phyloP scores from a whole-genome alignment of 2,113 vertebrate species.

The Burhinus bistriatus region DNA sequence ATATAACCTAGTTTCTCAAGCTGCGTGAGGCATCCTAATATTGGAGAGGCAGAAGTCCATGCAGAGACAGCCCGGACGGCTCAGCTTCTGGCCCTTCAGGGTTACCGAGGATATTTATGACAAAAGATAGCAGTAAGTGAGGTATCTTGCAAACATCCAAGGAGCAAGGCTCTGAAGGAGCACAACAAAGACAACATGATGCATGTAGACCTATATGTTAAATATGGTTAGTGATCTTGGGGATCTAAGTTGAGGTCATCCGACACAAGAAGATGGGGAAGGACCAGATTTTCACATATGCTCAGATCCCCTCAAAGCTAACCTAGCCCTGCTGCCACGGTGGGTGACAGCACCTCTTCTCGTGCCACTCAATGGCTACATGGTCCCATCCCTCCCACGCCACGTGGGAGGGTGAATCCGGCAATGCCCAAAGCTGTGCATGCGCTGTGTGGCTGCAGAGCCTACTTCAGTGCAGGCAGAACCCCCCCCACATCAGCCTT shows the following conservation, averaged over 20 bases:
- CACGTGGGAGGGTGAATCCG: neutral
- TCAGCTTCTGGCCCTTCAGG: neutral
- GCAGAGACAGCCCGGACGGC: neutral
- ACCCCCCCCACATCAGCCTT: neutral
- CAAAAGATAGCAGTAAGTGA: neutral
- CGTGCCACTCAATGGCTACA: fast-evolving
- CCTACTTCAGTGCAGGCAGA: neutral
- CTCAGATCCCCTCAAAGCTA: neutral
- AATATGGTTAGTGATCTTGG: neutral
- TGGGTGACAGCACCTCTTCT: neutral
- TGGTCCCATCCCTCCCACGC: neutral
- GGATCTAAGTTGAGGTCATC: neutral
- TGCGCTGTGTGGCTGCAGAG: fast-evolving
- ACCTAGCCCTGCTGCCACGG: neutral
- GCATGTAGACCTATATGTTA: neutral
- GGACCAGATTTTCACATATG: neutral
- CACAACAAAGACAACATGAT: neutral
- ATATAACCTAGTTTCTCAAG: conserved; percentile 66
- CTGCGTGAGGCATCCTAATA: conserved; percentile 21
- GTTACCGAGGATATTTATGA: neutral
- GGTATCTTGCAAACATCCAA: neutral
- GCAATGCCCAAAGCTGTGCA: neutral
- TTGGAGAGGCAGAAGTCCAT: neutral
- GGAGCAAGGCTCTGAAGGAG: neutral
- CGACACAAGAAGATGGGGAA: neutral